Evolutionary conservation across 2,113 vertebrate species (phyloP).

Genomic region (Sigmodon hispidus): DNA sequence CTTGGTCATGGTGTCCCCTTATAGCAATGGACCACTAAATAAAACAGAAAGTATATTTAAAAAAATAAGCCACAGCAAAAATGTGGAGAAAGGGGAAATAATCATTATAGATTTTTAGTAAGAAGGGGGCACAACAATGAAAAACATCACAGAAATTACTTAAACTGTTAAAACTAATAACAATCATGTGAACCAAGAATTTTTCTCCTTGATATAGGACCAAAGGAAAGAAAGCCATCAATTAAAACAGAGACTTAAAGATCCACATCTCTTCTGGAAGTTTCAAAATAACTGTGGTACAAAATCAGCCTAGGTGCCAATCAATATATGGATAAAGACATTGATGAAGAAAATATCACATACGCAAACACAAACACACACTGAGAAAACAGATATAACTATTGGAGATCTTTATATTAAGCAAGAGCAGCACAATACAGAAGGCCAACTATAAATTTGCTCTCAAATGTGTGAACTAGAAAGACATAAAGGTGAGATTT

Average conservation of each 20-base stretch:
- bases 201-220: not conserved
- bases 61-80: not conserved
- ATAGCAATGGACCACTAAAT: not conserved
- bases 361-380: not conserved
- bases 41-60: not conserved
- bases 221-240: not conserved
- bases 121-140: not conserved
- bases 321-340: not conserved
- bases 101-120: not conserved
- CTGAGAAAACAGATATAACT: not conserved
- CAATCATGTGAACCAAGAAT: not conserved
- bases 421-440: not conserved
- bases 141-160: not conserved
- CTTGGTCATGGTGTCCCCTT: not conserved
- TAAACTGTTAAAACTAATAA: not conserved
- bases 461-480: not conserved
- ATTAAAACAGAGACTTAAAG: not conserved
- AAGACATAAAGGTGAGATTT: not conserved
- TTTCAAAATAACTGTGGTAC: not conserved
- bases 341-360: not conserved
- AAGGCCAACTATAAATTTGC: not conserved
- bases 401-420: not conserved
- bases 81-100: not conserved
- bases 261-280: not conserved
- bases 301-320: not conserved